Conservation (phyloP, 2,888 invertebrate species). For the Cosmopolites sordidus region DNA sequence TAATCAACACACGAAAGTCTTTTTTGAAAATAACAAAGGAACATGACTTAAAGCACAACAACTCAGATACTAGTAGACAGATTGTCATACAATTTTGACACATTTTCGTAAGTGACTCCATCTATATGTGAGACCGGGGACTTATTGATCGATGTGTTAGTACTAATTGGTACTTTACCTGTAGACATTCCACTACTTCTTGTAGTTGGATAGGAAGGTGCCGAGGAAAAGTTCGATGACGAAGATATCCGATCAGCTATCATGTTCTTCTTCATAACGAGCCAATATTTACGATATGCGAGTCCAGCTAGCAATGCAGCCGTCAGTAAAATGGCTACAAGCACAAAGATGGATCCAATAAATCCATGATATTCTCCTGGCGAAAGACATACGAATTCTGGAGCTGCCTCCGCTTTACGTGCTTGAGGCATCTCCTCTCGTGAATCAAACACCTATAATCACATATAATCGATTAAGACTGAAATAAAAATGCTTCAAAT, state of each 20-base stretch:
- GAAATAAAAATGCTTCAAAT: constrained; percentile 9
- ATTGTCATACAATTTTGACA: too few species aligned
- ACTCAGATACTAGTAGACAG: too few species aligned
- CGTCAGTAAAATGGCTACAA: constrained; percentile 70
- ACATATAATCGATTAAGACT: neutral
- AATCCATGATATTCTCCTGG: constrained; percentile 80
- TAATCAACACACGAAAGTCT: too few species aligned
- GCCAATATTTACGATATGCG: constrained; percentile 76
- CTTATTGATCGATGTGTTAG: too few species aligned
- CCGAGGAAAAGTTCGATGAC: constrained; percentile 38
- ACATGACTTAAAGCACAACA: too few species aligned
- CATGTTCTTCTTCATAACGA: constrained; percentile 69
- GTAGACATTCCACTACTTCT: constrained; percentile 51
- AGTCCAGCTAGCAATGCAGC: constrained; percentile 69
- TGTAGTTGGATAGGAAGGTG: constrained; percentile 45
- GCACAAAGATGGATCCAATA: constrained; percentile 71
- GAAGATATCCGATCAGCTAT: constrained; percentile 48
- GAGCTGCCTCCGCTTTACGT: constrained; percentile 60
- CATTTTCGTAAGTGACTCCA: too few species aligned
- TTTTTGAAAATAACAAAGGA: too few species aligned
- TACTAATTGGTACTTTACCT: constrained; percentile 7
- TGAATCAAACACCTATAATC: constrained; percentile 72
- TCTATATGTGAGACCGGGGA: too few species aligned
- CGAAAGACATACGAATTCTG: constrained; percentile 73
- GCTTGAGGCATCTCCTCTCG: constrained; percentile 66